Base-by-base conservation (phyloP, 30 jellyfish, hydroid and myxozoan genomes). In the Mastigias papua region DNA sequence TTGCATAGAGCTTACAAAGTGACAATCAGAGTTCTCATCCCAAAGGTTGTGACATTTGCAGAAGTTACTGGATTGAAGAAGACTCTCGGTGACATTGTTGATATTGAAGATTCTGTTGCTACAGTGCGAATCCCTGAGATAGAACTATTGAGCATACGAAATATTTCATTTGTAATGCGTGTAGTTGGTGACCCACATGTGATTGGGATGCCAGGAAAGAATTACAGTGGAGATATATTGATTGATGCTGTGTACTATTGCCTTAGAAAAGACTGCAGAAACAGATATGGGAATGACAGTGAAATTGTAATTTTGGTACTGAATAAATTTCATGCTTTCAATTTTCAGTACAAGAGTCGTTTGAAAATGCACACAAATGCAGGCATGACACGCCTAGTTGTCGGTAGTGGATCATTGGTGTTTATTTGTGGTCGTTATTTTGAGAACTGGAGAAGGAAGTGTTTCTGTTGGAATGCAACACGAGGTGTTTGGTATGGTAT, bases 201-300 rank as follows among this genome's bases (percentile, higher is more conserved):
- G 81, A 32, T 29, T 22, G 32, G 7, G 31, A 69, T 8, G 27
- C 50, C 50, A 69, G 81, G 81, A 21, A 69, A 32, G 61, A 69
- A 20, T 23, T 69, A 69, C 81, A 69, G 57, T 17, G 81, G 62
- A 13, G 17, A 32, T 1, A 69, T 69, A 1, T 32, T 69, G 62
- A 22, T 69, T 29, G 81, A 69, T 20, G 19, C 26, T 8, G 31
- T 32, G 26, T 69, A 69, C 63, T 69, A 29, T 63, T 69, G 81
- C 33, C 81, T 27, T 29, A 35, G 81, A 27, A 32, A 69, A 69
- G 63, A 69, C 61, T 69, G 81, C 61, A 35, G 6, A n/a, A 32
- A 69, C 26, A 48, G 57, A 9, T 1, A 19, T 1, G 57, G 81
- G 8, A 27, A 35, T 34, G 61, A 37, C 11, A 69, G 4, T 19